A percentile compares a stretch with the other conserved stretches of the same genome.
Conservation (phyloP, 2,113 vertebrate genomes). For the Leucoraja erinaceus region DNA sequence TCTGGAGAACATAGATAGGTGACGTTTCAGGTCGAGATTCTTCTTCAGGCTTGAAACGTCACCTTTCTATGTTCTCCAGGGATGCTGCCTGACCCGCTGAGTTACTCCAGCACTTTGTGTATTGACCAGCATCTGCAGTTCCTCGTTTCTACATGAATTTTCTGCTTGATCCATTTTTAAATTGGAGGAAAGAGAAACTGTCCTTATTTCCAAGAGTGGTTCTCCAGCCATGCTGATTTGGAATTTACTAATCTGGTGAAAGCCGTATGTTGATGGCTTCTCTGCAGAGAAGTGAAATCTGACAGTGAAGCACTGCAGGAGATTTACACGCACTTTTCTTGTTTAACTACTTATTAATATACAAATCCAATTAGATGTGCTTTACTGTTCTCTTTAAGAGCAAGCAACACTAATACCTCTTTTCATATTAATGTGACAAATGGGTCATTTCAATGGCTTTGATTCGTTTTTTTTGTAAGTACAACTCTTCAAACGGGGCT, state of each 20-base stretch:
- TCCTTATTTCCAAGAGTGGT: neutral
- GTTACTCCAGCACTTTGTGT: no score
- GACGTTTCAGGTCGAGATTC: no score
- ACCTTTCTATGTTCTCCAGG: no score
- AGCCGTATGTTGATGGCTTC: neutral
- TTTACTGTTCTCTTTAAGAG: conserved; percentile 3
- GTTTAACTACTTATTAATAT: conserved; percentile 9
- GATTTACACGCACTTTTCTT: neutral
- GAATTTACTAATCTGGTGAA: neutral
- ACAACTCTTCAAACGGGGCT: neutral
- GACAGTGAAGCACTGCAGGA: neutral
- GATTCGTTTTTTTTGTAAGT: neutral
- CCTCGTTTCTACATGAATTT: no score
- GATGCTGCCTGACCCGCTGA: no score
- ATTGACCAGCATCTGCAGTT: no score
- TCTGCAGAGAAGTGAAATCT: neutral
- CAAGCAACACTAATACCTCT: neutral
- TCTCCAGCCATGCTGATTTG: neutral
- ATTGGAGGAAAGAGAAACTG: no score
- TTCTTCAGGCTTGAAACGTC: no score
- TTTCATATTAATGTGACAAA: conserved; percentile 25
- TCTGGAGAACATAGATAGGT: no score
- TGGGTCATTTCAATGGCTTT: neutral
- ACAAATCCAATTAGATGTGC: neutral
- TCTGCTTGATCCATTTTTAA: neutral